These are phyloP conservation scores for Camelus dromedarius DNA, from an alignment of 2,113 vertebrate species.

Conservation along the genomic window DNA sequence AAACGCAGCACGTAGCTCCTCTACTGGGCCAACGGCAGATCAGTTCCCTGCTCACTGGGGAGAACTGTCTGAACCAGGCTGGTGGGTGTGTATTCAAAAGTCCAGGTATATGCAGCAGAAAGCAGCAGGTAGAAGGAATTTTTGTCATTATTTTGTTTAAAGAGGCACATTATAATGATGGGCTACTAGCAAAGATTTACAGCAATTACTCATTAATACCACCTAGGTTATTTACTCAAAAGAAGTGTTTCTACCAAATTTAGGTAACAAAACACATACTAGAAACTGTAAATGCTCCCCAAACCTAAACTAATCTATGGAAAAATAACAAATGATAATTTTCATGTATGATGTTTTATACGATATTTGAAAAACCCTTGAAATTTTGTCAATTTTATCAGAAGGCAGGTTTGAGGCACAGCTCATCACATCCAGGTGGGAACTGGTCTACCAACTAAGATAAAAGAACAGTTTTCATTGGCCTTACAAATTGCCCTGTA, in stretches of 20 bases:
- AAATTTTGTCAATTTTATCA: constrained; percentile 75
- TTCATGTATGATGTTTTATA: constrained; percentile 74
- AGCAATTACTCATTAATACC: constrained; percentile 2
- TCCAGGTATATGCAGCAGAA: constrained; percentile 13
- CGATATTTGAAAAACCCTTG: constrained; percentile 80
- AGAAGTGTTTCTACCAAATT: constrained; percentile 16
- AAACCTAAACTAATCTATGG: constrained; percentile 81
- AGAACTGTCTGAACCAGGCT: constrained; percentile 12
- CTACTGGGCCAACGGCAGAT: constrained; percentile 44
- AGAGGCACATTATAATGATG: background rate
- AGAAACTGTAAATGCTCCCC: constrained; percentile 71
- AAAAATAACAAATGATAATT: constrained; percentile 80
- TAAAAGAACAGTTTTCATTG: constrained; percentile 53
- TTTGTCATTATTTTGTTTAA: constrained; percentile 48
- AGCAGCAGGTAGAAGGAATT: background rate
- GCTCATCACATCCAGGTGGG: constrained; percentile 52
- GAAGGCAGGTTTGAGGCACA: constrained; percentile 58
- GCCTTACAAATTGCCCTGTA: background rate
- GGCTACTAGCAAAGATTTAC: background rate
- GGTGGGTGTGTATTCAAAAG: background rate
- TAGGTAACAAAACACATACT: constrained; percentile 73
- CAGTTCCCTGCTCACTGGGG: background rate
- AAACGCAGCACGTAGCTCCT: constrained; percentile 63
- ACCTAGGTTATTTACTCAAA: background rate
- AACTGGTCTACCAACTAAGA: constrained; percentile 78